Base-by-base conservation (phyloP, 2,797 vertebrate species). In the Salmo trutta region DNA sequence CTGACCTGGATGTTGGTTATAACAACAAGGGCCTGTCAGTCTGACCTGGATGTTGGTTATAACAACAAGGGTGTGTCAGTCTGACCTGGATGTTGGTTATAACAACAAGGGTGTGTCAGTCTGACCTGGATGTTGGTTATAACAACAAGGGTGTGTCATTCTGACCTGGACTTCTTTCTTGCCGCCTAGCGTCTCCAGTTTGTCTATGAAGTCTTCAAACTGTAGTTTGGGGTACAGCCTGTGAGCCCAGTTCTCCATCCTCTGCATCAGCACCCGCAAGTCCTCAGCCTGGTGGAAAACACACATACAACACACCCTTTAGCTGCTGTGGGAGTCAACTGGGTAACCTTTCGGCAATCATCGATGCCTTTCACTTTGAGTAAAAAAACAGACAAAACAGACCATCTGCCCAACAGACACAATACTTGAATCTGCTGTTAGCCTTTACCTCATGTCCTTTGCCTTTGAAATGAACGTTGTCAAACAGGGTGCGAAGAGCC, bases 231-330 rank as follows among this genome's bases (percentile, higher is more conserved):
- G 97, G 88, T 93, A 99, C 1, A 99, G 85, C 19, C 98, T 92
- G 84, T 99, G 98, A 27, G 97, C 98, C 98, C 98, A 99, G 90
- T 99, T 98, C 88, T 99, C 97, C 97, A 98, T 98, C 59, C 94
- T 96, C 71, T 88, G 94, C 83, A 99, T 94, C 2, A 99, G 91
- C 0, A 91, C 93, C 83, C 91, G 95, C 85, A 99, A 89, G 85
- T 99, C 95, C 59, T 97, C 96, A 5, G 92, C 93, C 98, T 99
- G 83, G 8, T 1, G 0, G 21, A 5, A 79, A 27, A 24, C 14
- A 75, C 16, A 72, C 33, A 64, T 1, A 10, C 47, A 17, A 68
- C 31, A 19, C 27, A n/a, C 5, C 14, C n/a, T 15, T 3, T 54
- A 15, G 12, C 66, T 16, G 4, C 14, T 15, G 19, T 4, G 33